Conservation (phyloP, 2,888 invertebrate species). For the Leucoma salicis region DNA sequence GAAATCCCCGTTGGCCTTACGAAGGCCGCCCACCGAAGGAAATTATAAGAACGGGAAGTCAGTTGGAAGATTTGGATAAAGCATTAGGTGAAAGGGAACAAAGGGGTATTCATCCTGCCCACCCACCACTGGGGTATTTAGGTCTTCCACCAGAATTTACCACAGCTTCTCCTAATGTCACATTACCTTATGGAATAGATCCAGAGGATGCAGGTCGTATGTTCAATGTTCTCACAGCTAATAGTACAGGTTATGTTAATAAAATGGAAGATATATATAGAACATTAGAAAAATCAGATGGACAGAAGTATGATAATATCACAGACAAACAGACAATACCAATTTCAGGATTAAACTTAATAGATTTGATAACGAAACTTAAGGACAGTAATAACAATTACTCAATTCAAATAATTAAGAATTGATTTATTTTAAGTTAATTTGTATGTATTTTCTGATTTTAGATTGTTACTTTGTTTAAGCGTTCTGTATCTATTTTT, state of each 20-base stretch:
- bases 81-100: not conserved
- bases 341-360: not conserved
- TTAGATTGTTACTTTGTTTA: not conserved
- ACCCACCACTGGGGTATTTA: not conserved
- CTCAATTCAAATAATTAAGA: constrained; percentile 6
- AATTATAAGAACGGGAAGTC: not conserved
- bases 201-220: not conserved
- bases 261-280: not conserved
- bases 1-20: not conserved
- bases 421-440: not conserved
- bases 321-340: not conserved
- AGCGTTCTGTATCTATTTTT: not conserved
- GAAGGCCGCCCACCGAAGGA: not conserved
- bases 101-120: not conserved
- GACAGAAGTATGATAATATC: not conserved
- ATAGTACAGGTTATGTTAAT: not conserved
- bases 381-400: constrained; percentile 13
- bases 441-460: not conserved
- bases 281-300: not conserved
- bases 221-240: not conserved
- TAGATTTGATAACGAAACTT: constrained; percentile 6
- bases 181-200: not conserved
- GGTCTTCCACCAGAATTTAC: not conserved
- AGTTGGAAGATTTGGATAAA: not conserved
- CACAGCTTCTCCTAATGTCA: not conserved